Evolutionary conservation across 2,113 vertebrate species (phyloP).

Genomic region (Ranitomeya variabilis): DNA sequence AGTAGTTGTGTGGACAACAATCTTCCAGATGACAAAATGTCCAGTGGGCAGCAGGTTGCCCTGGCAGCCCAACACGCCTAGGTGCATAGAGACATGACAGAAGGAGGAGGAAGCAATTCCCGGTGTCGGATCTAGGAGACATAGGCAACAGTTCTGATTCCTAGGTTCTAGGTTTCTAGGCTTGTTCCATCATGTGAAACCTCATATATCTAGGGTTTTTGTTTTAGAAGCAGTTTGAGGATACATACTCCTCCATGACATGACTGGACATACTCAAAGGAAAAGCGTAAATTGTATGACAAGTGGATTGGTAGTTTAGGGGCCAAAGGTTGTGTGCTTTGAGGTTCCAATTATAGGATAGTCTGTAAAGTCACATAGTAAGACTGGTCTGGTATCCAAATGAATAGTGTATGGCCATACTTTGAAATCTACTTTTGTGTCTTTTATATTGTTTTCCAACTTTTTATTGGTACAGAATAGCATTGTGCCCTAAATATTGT

Average conservation of each 20-base stretch:
- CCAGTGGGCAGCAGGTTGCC: no score
- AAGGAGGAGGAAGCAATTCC: no score
- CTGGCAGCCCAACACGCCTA: no score
- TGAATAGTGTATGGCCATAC: background rate
- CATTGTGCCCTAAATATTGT: constrained; percentile 15
- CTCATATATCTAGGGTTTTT: no score
- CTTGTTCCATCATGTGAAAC: no score
- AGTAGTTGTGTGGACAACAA: no score
- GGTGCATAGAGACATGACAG: no score
- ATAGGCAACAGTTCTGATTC: no score
- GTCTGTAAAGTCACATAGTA: background rate
- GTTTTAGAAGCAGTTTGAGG: background rate
- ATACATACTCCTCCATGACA: background rate
- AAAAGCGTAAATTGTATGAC: background rate
- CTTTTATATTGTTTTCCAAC: background rate
- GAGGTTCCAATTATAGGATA: background rate
- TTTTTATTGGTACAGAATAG: background rate
- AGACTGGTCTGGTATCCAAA: background rate
- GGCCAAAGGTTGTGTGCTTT: background rate
- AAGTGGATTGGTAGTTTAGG: background rate
- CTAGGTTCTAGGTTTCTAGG: no score
- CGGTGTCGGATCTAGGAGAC: no score
- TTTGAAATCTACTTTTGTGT: background rate
- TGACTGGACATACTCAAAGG: background rate
- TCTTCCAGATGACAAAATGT: no score